Conservation (phyloP, 2,888 invertebrate genomes). For the Tenodera sinensis region DNA sequence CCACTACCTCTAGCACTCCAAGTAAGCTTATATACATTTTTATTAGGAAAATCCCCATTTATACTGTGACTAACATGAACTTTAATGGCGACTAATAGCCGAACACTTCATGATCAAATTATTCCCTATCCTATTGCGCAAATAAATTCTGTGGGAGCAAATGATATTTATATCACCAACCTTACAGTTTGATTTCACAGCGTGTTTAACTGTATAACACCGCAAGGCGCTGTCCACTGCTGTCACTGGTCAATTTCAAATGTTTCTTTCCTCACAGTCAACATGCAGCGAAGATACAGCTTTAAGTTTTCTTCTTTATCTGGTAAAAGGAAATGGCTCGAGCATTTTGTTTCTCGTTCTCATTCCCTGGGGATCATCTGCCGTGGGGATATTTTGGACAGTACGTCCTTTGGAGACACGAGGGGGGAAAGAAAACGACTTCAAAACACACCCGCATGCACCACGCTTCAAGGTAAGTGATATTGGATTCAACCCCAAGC, state of each 20-base stretch:
- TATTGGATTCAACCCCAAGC: constrained; percentile 1
- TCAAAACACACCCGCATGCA: not conserved
- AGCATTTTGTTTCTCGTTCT: not conserved
- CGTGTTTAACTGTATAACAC: no score
- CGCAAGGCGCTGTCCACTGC: no score
- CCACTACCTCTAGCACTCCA: no score
- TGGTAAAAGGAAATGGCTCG: not conserved
- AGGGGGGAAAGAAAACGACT: not conserved
- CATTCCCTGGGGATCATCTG: not conserved
- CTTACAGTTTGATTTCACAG: no score
- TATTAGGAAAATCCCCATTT: no score
- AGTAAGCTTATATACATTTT: no score
- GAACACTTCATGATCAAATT: no score
- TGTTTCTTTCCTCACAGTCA: not conserved
- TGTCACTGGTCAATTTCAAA: not conserved
- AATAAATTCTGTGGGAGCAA: no score
- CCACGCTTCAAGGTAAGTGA: constrained; percentile 1
- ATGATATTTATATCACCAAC: no score
- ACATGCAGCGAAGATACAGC: not conserved
- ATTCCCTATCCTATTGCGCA: no score
- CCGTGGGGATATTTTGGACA: not conserved
- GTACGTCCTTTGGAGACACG: not conserved
- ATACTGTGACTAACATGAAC: no score
- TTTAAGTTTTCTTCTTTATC: not conserved
- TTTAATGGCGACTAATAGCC: no score